phyloP scores from a whole-genome alignment of 2,888 invertebrate genomes.

The Drosophila histrio region DNA sequence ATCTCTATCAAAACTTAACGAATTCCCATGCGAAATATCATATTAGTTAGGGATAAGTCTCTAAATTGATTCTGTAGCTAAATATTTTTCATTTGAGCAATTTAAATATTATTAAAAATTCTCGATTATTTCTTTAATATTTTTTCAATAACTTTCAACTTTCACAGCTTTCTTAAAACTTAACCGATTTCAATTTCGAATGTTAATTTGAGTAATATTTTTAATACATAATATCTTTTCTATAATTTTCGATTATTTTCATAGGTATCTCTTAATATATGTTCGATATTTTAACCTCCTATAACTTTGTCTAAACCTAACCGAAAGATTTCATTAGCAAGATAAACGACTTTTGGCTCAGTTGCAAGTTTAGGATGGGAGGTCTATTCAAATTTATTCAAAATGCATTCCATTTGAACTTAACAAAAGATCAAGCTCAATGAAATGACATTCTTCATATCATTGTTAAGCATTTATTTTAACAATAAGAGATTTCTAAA shows the following conservation, averaged over 20 bases:
- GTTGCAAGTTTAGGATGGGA: conserved; percentile 15
- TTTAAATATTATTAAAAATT: not conserved
- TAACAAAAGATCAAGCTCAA: conserved; percentile 9
- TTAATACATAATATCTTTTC: too few species aligned
- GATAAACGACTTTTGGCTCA: conserved; percentile 32
- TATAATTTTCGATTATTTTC: too few species aligned
- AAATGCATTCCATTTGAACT: not conserved
- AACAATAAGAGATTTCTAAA: too few species aligned
- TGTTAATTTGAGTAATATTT: too few species aligned
- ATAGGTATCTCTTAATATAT: too few species aligned
- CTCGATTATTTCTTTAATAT: too few species aligned
- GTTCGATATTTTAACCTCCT: too few species aligned
- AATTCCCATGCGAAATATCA: not conserved
- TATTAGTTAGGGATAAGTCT: not conserved
- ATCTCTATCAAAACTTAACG: not conserved
- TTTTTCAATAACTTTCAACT: not conserved
- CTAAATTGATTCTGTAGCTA: not conserved
- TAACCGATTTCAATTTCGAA: not conserved
- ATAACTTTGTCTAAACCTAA: too few species aligned
- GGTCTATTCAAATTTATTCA: conserved; percentile 19
- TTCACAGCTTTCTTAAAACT: not conserved
- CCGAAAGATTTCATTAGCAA: conserved; percentile 46
- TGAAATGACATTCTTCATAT: not conserved
- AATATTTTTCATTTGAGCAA: not conserved
- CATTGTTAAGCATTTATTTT: not conserved